A percentile compares a stretch with the other conserved stretches of the same genome.
Conservation (phyloP, 1,140 invertebrate genomes). For the Drosophila quadrilineata region DNA sequence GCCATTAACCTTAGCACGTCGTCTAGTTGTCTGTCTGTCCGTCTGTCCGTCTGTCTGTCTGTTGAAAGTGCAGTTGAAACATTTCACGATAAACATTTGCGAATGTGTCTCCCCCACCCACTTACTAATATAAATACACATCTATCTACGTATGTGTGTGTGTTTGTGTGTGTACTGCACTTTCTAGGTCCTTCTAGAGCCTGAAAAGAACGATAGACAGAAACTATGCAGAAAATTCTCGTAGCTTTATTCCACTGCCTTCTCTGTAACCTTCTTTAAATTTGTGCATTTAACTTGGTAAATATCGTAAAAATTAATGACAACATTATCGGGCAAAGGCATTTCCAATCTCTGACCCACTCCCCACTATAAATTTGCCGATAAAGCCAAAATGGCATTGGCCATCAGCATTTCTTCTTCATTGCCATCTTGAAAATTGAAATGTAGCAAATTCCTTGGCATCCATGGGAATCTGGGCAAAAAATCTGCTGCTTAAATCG, state of each 20-base stretch:
- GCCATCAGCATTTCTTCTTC: too few species aligned
- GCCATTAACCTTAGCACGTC: constrained; percentile 71
- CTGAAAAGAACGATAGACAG: constrained; percentile 58
- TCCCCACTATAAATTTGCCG: constrained; percentile 44
- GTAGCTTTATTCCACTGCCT: neutral
- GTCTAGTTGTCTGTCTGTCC: constrained; percentile 44
- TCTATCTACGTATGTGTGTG: neutral
- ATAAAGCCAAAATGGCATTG: too few species aligned
- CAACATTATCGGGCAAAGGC: constrained; percentile 53
- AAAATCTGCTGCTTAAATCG: too few species aligned
- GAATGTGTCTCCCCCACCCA: neutral
- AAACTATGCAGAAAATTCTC: constrained; percentile 55
- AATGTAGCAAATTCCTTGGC: too few species aligned
- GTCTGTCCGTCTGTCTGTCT: neutral
- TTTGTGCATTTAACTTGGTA: constrained; percentile 72
- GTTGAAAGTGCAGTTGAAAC: constrained; percentile 70
- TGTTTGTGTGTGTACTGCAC: neutral
- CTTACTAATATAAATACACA: neutral
- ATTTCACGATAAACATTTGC: constrained; percentile 63
- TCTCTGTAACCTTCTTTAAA: constrained; percentile 56
- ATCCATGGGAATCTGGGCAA: too few species aligned
- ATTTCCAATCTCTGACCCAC: neutral
- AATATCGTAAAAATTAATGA: constrained; percentile 78
- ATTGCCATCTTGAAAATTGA: too few species aligned
- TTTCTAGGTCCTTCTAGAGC: constrained; percentile 17